Percentiles rank a stretch among this genome's conserved stretches.
phyloP scores from a whole-genome alignment of 2,888 invertebrate genomes.

The Ligdia adustata region DNA sequence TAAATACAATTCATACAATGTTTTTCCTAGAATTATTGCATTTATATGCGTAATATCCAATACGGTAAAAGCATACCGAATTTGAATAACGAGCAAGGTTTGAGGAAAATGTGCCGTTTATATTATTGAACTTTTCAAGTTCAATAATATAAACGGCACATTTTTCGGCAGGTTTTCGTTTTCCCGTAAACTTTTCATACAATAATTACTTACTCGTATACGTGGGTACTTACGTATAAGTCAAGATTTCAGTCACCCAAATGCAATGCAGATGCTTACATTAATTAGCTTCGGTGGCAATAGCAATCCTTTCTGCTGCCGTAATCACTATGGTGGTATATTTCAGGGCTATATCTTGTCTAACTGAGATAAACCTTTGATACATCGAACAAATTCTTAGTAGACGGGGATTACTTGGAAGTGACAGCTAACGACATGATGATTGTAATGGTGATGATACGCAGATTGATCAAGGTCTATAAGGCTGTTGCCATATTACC shows the following conservation, averaged over 20 bases:
- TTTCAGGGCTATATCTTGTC: constrained; percentile 4
- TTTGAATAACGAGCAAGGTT: constrained; percentile 3
- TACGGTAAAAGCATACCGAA: constrained; percentile 14
- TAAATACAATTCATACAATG: constrained; percentile 10
- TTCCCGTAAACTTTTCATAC: no score
- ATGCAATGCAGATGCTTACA: no score
- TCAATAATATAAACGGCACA: background rate
- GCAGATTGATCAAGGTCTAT: constrained; percentile 6
- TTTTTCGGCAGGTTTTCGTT: no score
- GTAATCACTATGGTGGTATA: background rate
- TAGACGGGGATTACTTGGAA: constrained; percentile 17
- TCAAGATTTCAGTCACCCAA: no score
- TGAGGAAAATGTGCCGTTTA: constrained; percentile 14
- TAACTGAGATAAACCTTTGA: constrained; percentile 20
- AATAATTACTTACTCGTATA: no score
- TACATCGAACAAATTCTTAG: constrained; percentile 15
- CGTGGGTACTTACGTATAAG: no score
- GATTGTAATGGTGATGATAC: constrained; percentile 19
- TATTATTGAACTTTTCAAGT: no score
- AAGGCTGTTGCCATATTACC: background rate
- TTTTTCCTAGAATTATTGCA: constrained; percentile 35
- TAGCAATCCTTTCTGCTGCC: no score
- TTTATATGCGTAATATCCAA: constrained; percentile 24
- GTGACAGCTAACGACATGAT: constrained; percentile 16
- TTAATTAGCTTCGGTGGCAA: no score